Percentiles rank a stretch among this genome's conserved stretches.
These are phyloP conservation scores for Vidua chalybeata DNA, from an alignment of 2,113 vertebrate genomes.

Conservation along the genomic window DNA sequence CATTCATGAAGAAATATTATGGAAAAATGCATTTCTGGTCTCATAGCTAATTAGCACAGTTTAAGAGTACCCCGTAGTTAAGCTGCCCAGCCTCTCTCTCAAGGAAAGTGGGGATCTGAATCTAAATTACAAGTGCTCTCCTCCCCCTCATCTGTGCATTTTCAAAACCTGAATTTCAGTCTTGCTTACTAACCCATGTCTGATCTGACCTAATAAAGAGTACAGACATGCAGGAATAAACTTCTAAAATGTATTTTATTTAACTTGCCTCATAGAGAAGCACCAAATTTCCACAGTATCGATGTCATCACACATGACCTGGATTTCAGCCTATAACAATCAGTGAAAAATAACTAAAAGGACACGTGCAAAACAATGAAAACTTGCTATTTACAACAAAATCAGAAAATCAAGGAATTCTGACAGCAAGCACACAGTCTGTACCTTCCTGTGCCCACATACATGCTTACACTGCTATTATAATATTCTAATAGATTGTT, in stretches of 20 bases:
- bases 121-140: background rate
- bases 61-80: background rate
- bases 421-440: background rate
- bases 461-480: background rate
- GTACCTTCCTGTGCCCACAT: background rate
- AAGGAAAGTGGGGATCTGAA: background rate
- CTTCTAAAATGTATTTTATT: background rate
- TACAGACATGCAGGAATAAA: background rate
- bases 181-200: background rate
- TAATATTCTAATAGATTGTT: background rate
- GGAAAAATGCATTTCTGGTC: background rate
- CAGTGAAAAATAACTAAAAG: background rate
- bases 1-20: background rate
- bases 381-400: background rate
- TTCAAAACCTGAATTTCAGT: background rate
- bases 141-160: constrained; percentile 18
- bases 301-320: background rate
- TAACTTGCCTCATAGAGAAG: background rate
- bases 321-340: background rate
- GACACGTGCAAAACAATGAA: background rate
- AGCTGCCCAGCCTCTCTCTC: background rate
- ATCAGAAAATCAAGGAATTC: background rate
- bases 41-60: background rate
- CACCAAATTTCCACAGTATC: background rate
- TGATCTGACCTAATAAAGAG: background rate